These are phyloP conservation scores for Elephantulus edwardii DNA, from an alignment of 2,113 vertebrate genomes.

Conservation along the genomic window DNA sequence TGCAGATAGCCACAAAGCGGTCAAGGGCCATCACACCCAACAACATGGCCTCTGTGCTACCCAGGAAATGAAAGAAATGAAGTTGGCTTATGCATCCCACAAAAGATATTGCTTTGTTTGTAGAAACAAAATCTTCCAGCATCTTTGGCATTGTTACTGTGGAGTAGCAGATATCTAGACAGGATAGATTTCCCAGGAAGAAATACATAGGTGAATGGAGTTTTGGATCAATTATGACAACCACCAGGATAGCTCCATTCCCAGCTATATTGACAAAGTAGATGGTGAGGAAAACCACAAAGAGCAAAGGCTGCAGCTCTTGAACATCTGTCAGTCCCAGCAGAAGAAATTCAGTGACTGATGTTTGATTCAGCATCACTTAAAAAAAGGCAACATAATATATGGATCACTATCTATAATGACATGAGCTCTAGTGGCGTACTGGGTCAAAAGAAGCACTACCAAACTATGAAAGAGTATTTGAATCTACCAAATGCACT, in stretches of 20 bases:
- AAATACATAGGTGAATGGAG: slow-evolving; percentile 69
- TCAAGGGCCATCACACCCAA: slow-evolving; percentile 60
- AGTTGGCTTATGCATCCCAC: slow-evolving; percentile 59
- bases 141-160: slow-evolving; percentile 53
- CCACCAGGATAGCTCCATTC: slow-evolving; percentile 27
- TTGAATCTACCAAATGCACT: no score
- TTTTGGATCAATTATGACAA: background rate
- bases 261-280: slow-evolving; percentile 24
- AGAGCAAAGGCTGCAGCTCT: slow-evolving; percentile 4
- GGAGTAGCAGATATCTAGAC: slow-evolving; percentile 63
- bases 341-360: slow-evolving; percentile 32
- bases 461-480: no score
- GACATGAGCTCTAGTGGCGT: no score
- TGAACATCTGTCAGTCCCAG: slow-evolving; percentile 5
- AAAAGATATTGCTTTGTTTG: slow-evolving; percentile 51
- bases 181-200: slow-evolving; percentile 69
- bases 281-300: background rate
- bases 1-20: slow-evolving; percentile 57
- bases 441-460: no score
- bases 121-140: slow-evolving; percentile 40
- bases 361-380: slow-evolving; percentile 18
- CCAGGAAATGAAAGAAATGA: slow-evolving; percentile 62
- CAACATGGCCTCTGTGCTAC: slow-evolving; percentile 38
- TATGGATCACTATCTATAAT: background rate
- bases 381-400: background rate